Percentiles rank a stretch among this genome's conserved stretches.
Conservation (phyloP, 1,140 invertebrate genomes). For the Drosophila lacteicornis region DNA sequence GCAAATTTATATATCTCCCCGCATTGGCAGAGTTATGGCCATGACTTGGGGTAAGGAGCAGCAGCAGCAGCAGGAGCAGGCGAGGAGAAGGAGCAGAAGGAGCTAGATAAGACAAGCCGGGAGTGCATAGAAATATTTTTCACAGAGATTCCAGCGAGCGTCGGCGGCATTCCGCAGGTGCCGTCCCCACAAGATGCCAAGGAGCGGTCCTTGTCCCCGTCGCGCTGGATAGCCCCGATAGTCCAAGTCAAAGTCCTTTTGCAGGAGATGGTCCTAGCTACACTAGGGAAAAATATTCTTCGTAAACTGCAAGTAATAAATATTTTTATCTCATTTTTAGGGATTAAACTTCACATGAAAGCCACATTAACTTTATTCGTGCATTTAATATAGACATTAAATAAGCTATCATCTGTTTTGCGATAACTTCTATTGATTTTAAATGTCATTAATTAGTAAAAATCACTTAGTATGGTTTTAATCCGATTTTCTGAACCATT, state of each 20-base stretch:
- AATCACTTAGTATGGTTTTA: not conserved
- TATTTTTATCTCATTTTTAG: not conserved
- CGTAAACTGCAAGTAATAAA: not conserved
- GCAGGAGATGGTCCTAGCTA: not conserved
- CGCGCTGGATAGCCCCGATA: constrained; percentile 18
- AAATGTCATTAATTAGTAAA: not conserved
- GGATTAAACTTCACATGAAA: not conserved
- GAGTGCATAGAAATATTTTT: constrained; percentile 76
- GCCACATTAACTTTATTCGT: not conserved
- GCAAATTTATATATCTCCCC: constrained; percentile 57
- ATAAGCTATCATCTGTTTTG: not conserved
- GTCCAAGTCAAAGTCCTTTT: constrained; percentile 41
- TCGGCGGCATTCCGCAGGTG: constrained; percentile 76
- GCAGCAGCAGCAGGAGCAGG: not conserved
- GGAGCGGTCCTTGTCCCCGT: constrained; percentile 16
- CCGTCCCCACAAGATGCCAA: constrained; percentile 55
- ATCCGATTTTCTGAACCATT: not conserved
- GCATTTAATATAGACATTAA: not conserved
- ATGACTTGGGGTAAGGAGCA: constrained; percentile 30
- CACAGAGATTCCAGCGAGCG: constrained; percentile 70
- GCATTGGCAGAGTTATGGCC: constrained; percentile 66
- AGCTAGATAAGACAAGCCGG: constrained; percentile 38
- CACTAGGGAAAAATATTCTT: constrained; percentile 8
- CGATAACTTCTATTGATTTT: not conserved
- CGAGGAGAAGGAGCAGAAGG: constrained; percentile 1